A percentile compares a stretch with the other conserved stretches of the same genome.
Evolutionary conservation across 2,888 invertebrate species (phyloP).

Genomic region (Acronicta leporina): DNA sequence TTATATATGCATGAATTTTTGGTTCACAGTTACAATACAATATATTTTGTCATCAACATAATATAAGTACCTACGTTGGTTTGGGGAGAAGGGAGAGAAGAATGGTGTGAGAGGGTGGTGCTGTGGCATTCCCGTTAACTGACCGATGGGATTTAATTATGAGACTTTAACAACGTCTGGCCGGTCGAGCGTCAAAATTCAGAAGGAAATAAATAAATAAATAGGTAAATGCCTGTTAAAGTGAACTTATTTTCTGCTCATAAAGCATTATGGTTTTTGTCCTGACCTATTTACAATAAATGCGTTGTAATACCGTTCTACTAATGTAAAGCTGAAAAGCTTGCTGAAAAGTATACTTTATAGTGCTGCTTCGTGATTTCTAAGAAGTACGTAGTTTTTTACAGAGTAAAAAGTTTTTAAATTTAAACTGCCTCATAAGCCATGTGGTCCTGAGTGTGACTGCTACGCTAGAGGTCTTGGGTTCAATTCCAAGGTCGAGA

Average conservation of each 20-base stretch:
- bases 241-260: neutral
- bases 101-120: neutral
- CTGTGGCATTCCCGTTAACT: constrained; percentile 3
- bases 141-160: constrained; percentile 12
- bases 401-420: too few relatives aligned
- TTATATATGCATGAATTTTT: constrained; percentile 3
- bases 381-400: too few relatives aligned
- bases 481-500: too few relatives aligned
- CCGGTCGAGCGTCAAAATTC: constrained; percentile 1
- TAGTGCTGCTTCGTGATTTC: too few relatives aligned
- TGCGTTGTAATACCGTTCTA: too few relatives aligned
- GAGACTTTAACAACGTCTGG: neutral
- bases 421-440: too few relatives aligned
- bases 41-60: constrained; percentile 2
- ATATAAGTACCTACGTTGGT: neutral
- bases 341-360: too few relatives aligned
- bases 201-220: neutral
- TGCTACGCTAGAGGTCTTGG: too few relatives aligned
- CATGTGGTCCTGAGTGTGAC: too few relatives aligned
- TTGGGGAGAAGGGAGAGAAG: neutral
- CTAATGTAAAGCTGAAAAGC: too few relatives aligned
- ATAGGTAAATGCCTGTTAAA: neutral
- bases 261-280: too few relatives aligned
- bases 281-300: too few relatives aligned
- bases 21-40: neutral